phyloP scores from a whole-genome alignment of 30 jellyfish, hydroid and myxozoan species.

The Sanderia malayensis region DNA sequence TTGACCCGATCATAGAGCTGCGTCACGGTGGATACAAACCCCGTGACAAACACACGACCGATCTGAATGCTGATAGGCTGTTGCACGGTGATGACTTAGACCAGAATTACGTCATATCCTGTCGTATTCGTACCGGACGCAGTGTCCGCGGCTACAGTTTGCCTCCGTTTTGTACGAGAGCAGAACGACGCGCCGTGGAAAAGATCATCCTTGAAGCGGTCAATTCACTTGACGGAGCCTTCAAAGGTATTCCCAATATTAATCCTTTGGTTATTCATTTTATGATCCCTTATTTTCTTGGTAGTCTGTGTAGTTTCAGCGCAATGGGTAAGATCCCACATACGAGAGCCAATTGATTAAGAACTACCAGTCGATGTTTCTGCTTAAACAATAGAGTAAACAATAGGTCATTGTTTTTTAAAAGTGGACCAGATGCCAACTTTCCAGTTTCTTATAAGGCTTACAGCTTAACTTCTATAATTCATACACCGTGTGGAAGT shows the following conservation, averaged over 20 bases:
- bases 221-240: slow-evolving; percentile 42
- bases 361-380: no score
- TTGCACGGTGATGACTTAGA: slow-evolving; percentile 71
- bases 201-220: slow-evolving; percentile 47
- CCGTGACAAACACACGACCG: slow-evolving; percentile 56
- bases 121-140: slow-evolving; percentile 86
- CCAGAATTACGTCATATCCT: slow-evolving; percentile 68
- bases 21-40: slow-evolving; percentile 77
- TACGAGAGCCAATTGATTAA: no score
- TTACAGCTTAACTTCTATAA: no score
- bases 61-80: slow-evolving; percentile 50
- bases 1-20: slow-evolving; percentile 60
- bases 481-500: no score
- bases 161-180: slow-evolving; percentile 84
- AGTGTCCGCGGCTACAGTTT: slow-evolving; percentile 65
- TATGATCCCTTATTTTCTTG: no score
- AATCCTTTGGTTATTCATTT: no score
- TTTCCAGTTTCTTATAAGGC: no score
- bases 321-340: no score
- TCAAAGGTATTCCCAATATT: slow-evolving; percentile 47
- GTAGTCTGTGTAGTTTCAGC: no score
- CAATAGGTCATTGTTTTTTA: no score
- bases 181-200: slow-evolving; percentile 75
- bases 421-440: no score
- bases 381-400: no score